Base-by-base conservation (phyloP, 1,140 invertebrate species). In the Trinorchestia longiramus region DNA sequence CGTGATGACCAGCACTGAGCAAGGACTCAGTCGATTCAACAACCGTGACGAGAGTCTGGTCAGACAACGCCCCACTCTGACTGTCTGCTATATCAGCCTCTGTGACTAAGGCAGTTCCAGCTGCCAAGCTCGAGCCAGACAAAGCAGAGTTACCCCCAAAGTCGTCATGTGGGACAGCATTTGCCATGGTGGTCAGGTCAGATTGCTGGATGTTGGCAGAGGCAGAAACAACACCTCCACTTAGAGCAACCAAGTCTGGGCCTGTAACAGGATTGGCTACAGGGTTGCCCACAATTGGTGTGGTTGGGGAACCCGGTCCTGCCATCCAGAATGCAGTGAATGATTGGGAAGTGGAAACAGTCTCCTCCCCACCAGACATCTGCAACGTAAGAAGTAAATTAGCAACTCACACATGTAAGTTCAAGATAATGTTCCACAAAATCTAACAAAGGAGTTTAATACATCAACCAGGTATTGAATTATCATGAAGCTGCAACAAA, bases 151-250 rank as follows among this genome's bases (percentile, higher is more conserved):
- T 43, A 1, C 11, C 43, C 17, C 43, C n/a, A 43, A 97, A 97
- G 91, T 97, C 96, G 95, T 97, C 96, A 53, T 97, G 96, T 62
- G 96, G 96, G 23, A 97, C 96, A 62, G 96, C 96, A 96, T 97
- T 97, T 41, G 96, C 96, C 96, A 97, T 96, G n/a, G 96, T 97
- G n/a, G 96, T 97, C 11, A 97, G 96, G 90, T 97, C 96, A 40
- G 96, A 95, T 95, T 96, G 96, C 41, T 96, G 95, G 47, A 96
- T 91, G 28, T 57, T 95, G 17, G 96, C 96, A 36, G 92, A 96
- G 92, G 95, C 96, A n/a, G 95, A 95, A 42, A 95, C 96, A n/a
- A 96, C 95, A 17, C 95, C 95, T 23, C 77, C 88, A 23, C 96
- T 96, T 4, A 97, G 96, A 36, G 95, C 90, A 0, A 94, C 96